A percentile compares a stretch with the other conserved stretches of the same genome.
phyloP scores from a whole-genome alignment of 2,888 invertebrate genomes.

The Parasteatoda lunata region DNA sequence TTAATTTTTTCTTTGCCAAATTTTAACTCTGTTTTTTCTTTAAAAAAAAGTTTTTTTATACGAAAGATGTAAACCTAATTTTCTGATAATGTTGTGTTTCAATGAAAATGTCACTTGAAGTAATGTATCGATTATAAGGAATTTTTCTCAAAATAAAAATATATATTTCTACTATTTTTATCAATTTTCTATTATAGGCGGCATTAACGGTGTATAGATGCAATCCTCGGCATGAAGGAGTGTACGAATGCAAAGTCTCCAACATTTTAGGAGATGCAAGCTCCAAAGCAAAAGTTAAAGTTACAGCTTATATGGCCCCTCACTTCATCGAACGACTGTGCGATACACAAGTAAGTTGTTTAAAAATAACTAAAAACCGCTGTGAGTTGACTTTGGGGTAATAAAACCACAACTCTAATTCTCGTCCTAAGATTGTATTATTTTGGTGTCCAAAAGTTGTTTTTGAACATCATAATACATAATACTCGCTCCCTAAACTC shows the following conservation, averaged over 20 bases:
- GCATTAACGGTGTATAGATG: conserved; percentile 74
- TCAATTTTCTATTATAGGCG: conserved; percentile 76
- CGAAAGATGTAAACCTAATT: too few relatives aligned
- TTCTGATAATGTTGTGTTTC: too few relatives aligned
- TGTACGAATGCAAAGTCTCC: conserved; percentile 83
- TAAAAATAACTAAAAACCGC: too few relatives aligned
- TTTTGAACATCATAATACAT: too few relatives aligned
- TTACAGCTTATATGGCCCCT: conserved; percentile 86
- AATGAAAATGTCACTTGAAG: background rate
- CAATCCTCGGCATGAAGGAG: conserved; percentile 80
- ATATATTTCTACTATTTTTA: background rate
- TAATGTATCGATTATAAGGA: background rate
- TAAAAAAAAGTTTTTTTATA: too few relatives aligned
- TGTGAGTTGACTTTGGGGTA: too few relatives aligned
- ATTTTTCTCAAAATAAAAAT: background rate
- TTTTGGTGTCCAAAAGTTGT: too few relatives aligned
- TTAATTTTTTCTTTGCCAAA: too few relatives aligned
- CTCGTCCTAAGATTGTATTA: too few relatives aligned
- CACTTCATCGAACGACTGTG: conserved; percentile 87
- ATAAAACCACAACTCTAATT: too few relatives aligned
- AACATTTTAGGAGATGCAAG: conserved; percentile 86
- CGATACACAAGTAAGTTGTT: conserved; percentile 78
- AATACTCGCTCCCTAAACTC: too few relatives aligned
- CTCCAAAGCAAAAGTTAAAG: conserved; percentile 82
- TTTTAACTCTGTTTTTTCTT: too few relatives aligned